Conservation (phyloP, 2,888 invertebrate genomes). For the Mythimna lalbum region DNA sequence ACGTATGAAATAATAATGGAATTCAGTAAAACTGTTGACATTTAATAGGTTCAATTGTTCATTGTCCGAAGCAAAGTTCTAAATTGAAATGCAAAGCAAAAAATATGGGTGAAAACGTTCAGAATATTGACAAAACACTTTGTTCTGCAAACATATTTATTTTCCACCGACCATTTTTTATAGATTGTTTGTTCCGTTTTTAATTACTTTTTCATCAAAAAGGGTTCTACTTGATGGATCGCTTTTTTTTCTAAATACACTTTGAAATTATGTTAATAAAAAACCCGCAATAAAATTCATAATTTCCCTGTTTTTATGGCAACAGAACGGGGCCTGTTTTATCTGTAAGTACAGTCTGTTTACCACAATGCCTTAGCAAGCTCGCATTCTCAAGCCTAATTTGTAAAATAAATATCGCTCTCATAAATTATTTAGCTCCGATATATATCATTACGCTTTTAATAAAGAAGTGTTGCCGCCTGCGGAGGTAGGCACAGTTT, state of each 20-base stretch:
- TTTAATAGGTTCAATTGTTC: slow-evolving; percentile 3
- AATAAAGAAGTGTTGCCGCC: slow-evolving; percentile 64
- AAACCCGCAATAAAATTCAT: slow-evolving; percentile 40
- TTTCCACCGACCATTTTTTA: slow-evolving; percentile 31
- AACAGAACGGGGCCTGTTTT: slow-evolving; percentile 11
- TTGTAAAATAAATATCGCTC: slow-evolving; percentile 61
- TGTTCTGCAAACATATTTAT: slow-evolving; percentile 48
- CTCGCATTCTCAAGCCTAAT: slow-evolving; percentile 39
- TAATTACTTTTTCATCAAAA: slow-evolving; percentile 56
- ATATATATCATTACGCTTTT: slow-evolving; percentile 60
- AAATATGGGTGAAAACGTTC: slow-evolving; percentile 24
- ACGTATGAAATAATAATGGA: slow-evolving; percentile 13
- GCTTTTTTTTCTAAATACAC: slow-evolving; percentile 25
- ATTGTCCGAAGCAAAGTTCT: slow-evolving; percentile 10
- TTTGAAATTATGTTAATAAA: slow-evolving; percentile 34
- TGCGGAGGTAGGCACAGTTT: slow-evolving; percentile 53
- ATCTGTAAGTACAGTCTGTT: neutral
- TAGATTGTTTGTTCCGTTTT: slow-evolving; percentile 37
- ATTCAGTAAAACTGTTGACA: neutral
- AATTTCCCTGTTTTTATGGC: slow-evolving; percentile 26
- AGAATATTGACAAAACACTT: slow-evolving; percentile 52
- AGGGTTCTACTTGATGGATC: slow-evolving; percentile 52
- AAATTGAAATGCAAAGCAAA: slow-evolving; percentile 50
- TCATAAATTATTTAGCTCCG: slow-evolving; percentile 61
- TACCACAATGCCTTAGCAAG: slow-evolving; percentile 24